Evolutionary conservation across 2,113 vertebrate species (phyloP), one percentile per base, ranked within the genome.

Genomic region (Pontoporia blainvillei): DNA sequence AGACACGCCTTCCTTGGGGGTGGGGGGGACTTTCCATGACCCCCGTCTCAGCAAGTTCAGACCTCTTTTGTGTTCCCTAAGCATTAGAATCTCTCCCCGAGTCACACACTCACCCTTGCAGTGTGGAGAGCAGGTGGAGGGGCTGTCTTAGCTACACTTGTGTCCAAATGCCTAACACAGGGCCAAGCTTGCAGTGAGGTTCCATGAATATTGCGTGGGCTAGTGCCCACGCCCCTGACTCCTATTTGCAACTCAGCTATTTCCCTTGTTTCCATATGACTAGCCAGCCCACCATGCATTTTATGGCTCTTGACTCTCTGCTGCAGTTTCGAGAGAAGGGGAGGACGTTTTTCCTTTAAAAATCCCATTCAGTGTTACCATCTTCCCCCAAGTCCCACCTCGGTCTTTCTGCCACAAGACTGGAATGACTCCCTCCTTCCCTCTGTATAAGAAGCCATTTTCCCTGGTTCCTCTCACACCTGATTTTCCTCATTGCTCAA

Each of bases 361-460:
- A 94, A 8, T 78, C 29, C 34, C 44, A 31, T 27, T 72, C 29
- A 17, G 3, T 18, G 27, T 57, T 27, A 57, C 64, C 59, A 0
- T 72, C 66, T 15, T 36, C 41, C 59, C 39, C 59, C 13, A 57
- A 54, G 61, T 9, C 17, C 25, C 46, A 13, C 71, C 17, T 54
- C 12, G 2, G 6, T 34, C 75, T 72, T 83, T 46, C 83, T 91
- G 73, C 59, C 67, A 27, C 21, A 17, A 17, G 11, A 2, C 5
- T 59, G 46, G 34, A 10, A 52, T 15, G n/a, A 57, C 17, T 18
- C 21, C 49, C 5, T 79, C 14, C 12, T 27, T 76, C 49, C 44
- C 13, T 76, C 71, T 69, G 1, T 67, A 4, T 36, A 34, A 96
- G n/a, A 96, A 86, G 46, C 49, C 71, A 64, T 90, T 78, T 82